Evolutionary conservation across 2,888 invertebrate genomes (phyloP).

Genomic region (Hirtodrosophila trivittata): DNA sequence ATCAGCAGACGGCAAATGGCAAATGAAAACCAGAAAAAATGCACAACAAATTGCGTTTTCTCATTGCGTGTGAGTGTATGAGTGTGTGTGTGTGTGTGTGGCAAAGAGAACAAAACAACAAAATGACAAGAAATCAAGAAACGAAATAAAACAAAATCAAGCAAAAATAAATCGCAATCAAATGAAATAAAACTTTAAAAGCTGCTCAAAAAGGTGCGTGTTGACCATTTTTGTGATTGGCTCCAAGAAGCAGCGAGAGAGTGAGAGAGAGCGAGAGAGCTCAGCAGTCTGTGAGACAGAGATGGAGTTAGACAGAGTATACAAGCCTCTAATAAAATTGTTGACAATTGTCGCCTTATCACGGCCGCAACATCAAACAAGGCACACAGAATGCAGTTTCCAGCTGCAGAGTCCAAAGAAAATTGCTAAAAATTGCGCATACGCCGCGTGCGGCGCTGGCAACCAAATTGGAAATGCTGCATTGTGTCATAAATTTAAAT

Average conservation of each 20-base stretch:
- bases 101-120: conserved; percentile 62
- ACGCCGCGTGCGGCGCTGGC: conserved; percentile 60
- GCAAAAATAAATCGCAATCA: conserved; percentile 55
- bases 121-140: conserved; percentile 21
- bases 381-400: conserved; percentile 66
- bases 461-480: conserved; percentile 45
- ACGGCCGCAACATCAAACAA: conserved; percentile 71
- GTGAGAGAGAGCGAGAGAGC: conserved; percentile 1
- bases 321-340: conserved; percentile 70
- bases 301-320: neutral
- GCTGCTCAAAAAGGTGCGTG: conserved; percentile 67
- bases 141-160: conserved; percentile 48
- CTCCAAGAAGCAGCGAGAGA: conserved; percentile 41
- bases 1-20: conserved; percentile 72
- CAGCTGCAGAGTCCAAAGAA: conserved; percentile 37
- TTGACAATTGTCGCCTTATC: conserved; percentile 79
- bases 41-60: conserved; percentile 75
- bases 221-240: conserved; percentile 78
- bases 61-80: conserved; percentile 53
- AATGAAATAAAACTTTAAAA: conserved; percentile 69
- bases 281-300: too few relatives aligned
- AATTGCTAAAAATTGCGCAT: conserved; percentile 50
- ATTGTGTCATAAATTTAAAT: conserved; percentile 76
- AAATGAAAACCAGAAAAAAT: conserved; percentile 71
- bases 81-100: conserved; percentile 23